Base-by-base conservation (phyloP, 1,140 invertebrate genomes). In the Galleria mellonella region DNA sequence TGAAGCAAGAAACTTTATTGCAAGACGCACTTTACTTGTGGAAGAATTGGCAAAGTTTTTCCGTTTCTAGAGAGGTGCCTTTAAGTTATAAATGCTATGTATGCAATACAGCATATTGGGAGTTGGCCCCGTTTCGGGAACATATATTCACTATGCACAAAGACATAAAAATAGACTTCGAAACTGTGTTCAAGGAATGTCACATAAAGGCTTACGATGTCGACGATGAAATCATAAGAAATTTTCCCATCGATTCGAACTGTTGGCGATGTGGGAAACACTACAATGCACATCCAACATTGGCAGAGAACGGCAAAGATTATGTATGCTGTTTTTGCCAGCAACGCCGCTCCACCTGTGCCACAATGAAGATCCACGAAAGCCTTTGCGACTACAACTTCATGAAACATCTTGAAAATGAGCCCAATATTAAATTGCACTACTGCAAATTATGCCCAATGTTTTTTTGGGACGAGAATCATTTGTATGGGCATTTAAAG, bases 1-100 rank as follows among this genome's bases (percentile, higher is more conserved):
- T n/a, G n/a, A 14, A 14, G 10, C 12, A 35, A 14, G 11, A 13
- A 8, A 14, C 32, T 0, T 8, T 35, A 2, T 4, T 44, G 4
- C 10, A 40, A 0, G 11, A 14, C 23, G 27, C 11, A 9, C 10
- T 40, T 1, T 11, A 28, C 2, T 28, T 13, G 11, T 40, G 38
- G 38, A 29, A 11, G 8, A 4, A 0, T 0, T 40, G 23, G 23
- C 27, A 12, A 4, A 9, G 38, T 4, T 1, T 14, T 8, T 4
- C 12, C 2, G 15, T 4, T 2, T 0, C 38, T 1, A 32, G 41
- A 12, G 13, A 28, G 1, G 1, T 38, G 0, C 65, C 65, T 0
- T 15, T 66, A 8, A 35, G 61, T 14, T 69, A 62, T 9, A 62
- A 61, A 44, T 69, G 65, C 23, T 56, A 58, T 27, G 46, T 52